These are phyloP conservation scores for Silvanus unidentatus DNA, from an alignment of 2,888 invertebrate genomes.

Conservation along the genomic window DNA sequence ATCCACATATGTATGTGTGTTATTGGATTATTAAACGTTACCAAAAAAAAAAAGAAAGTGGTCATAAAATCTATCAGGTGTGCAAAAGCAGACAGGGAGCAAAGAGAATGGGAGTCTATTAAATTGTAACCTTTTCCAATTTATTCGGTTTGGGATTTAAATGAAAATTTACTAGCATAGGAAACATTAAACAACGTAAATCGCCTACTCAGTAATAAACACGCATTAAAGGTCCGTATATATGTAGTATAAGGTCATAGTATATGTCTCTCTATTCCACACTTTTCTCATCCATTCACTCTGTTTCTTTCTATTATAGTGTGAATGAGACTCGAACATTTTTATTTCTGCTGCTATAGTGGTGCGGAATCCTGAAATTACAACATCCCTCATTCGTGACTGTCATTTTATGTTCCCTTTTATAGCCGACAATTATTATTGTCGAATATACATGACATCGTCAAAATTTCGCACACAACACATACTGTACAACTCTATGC, in stretches of 20 bases:
- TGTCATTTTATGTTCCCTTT: slow-evolving; percentile 26
- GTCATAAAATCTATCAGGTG: no score
- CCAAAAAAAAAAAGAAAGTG: no score
- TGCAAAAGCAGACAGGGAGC: no score
- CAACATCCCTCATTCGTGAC: slow-evolving; percentile 27
- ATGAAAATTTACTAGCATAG: slow-evolving; percentile 12
- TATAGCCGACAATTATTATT: slow-evolving; percentile 28
- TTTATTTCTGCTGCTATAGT: slow-evolving; percentile 13
- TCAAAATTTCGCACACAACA: background rate
- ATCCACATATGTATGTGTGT: no score
- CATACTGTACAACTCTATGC: background rate
- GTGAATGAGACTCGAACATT: slow-evolving; percentile 9
- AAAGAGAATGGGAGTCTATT: slow-evolving; percentile 1
- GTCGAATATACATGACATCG: slow-evolving; percentile 12
- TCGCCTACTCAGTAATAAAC: slow-evolving; percentile 18
- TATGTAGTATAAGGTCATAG: slow-evolving; percentile 10
- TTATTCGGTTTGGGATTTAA: slow-evolving; percentile 6
- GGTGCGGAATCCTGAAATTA: slow-evolving; percentile 26
- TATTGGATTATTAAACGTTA: no score
- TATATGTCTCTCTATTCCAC: no score
- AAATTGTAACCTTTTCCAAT: slow-evolving; percentile 5
- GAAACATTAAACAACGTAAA: slow-evolving; percentile 16
- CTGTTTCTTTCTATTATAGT: no score
- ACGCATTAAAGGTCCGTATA: slow-evolving; percentile 12
- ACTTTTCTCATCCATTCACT: background rate